These are phyloP conservation scores for Oppia nitens DNA, from an alignment of 1,140 invertebrate genomes.

Conservation along the genomic window DNA sequence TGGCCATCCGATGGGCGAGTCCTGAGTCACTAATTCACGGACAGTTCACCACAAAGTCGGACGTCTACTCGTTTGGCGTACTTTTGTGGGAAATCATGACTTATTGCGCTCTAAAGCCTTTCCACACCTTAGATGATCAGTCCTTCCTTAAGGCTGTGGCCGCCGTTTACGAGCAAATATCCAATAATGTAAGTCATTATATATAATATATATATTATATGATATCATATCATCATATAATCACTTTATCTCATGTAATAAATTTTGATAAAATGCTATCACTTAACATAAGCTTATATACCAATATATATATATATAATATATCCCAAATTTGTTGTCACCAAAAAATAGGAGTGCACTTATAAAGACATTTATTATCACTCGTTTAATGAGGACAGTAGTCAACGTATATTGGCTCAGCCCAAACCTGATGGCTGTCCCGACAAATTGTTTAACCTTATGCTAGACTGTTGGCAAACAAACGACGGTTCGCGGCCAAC, in stretches of 20 bases:
- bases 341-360: background rate
- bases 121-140: background rate
- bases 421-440: slow-evolving; percentile 41
- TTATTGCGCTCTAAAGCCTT: slow-evolving; percentile 14
- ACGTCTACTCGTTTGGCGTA: slow-evolving; percentile 90
- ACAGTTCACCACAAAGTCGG: slow-evolving; percentile 83
- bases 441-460: slow-evolving; percentile 76
- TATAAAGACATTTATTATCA: background rate
- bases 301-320: too few species aligned
- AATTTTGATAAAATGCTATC: background rate
- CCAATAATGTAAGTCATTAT: background rate
- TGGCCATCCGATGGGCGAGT: slow-evolving; percentile 97
- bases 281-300: background rate
- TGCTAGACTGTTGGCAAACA: slow-evolving; percentile 82
- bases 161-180: background rate
- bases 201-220: background rate
- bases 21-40: slow-evolving; percentile 87
- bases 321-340: background rate
- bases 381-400: background rate
- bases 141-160: background rate
- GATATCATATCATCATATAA: background rate
- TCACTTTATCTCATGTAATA: background rate
- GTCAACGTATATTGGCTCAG: background rate
- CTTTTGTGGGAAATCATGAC: slow-evolving; percentile 91
- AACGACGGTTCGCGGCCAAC: slow-evolving; percentile 64